Evolutionary conservation across 2,888 invertebrate genomes (phyloP).

Genomic region (Leucophenga montana): DNA sequence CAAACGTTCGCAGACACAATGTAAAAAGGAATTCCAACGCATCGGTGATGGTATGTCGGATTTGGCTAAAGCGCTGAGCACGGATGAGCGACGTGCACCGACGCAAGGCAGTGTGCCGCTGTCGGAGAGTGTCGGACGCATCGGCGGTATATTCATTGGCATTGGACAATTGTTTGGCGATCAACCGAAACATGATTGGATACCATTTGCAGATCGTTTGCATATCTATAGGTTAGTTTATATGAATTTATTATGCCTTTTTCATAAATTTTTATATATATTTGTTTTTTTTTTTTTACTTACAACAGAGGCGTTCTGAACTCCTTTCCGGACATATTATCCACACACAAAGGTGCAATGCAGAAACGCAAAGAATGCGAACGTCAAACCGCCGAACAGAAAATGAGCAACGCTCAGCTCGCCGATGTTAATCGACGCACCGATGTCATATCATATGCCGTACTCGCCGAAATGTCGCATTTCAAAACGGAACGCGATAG

Average conservation of each 20-base stretch:
- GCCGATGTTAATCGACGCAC: constrained; percentile 87
- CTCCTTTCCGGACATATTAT: constrained; percentile 91
- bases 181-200: constrained; percentile 91
- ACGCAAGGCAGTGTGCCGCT: constrained; percentile 79
- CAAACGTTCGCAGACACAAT: constrained; percentile 83
- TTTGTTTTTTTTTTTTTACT: constrained; percentile 9
- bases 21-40: constrained; percentile 87
- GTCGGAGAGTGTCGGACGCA: constrained; percentile 86
- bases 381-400: constrained; percentile 83
- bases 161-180: constrained; percentile 93
- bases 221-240: constrained; percentile 83
- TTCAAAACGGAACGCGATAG: constrained; percentile 90
- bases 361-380: constrained; percentile 93
- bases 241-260: background rate
- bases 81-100: constrained; percentile 79
- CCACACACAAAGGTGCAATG: constrained; percentile 90
- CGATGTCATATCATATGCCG: constrained; percentile 93
- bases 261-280: background rate
- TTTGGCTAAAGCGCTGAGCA: constrained; percentile 87
- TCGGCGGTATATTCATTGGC: constrained; percentile 91
- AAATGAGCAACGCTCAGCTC: constrained; percentile 86
- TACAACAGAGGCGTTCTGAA: constrained; percentile 84
- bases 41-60: constrained; percentile 90
- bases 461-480: constrained; percentile 95
- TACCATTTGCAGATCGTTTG: constrained; percentile 90